Conservation (phyloP, 2,113 vertebrate species). For the Noctilio leporinus region DNA sequence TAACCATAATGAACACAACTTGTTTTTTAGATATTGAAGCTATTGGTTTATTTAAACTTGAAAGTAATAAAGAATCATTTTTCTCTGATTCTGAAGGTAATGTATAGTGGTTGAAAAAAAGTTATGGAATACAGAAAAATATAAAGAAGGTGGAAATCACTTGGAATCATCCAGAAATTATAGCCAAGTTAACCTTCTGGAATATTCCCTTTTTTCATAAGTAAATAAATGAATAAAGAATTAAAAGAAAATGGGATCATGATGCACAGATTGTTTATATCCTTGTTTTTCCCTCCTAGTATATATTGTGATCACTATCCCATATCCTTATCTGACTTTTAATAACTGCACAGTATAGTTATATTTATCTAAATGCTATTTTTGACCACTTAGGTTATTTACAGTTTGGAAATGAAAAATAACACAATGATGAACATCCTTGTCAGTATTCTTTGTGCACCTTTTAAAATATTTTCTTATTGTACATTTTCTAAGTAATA, state of each 20-base stretch:
- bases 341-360: background rate
- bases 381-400: background rate
- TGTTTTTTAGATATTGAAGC: background rate
- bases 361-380: background rate
- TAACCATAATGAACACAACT: background rate
- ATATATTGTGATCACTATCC: background rate
- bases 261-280: background rate
- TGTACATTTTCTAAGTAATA: background rate
- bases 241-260: background rate
- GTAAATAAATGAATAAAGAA: background rate
- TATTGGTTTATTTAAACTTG: background rate
- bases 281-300: background rate
- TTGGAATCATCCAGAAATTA: background rate
- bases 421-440: background rate
- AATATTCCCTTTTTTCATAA: background rate
- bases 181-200: background rate
- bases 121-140: background rate
- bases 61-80: background rate
- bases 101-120: background rate
- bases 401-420: background rate
- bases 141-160: background rate
- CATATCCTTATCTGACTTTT: background rate
- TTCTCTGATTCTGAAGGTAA: background rate
- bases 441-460: background rate
- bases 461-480: background rate